Evolutionary conservation across 2,888 invertebrate genomes (phyloP), one percentile per base, ranked within the genome.

Genomic region (Exocentrus adspersus): DNA sequence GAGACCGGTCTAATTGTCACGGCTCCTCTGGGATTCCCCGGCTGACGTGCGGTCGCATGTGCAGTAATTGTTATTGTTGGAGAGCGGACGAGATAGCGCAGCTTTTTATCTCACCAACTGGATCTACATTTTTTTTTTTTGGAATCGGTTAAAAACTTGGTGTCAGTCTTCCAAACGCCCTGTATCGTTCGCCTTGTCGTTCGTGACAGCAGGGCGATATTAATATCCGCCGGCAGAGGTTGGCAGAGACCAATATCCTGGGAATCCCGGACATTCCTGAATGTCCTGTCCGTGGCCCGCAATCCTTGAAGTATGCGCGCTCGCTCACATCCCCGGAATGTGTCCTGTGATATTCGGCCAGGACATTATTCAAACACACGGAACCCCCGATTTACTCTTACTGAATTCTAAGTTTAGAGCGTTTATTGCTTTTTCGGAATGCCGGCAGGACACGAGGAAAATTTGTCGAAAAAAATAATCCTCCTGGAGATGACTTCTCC

Each of bases 271-370:
- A 61, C 77, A 79, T 79, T 79, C 78, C 77, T 67, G 69, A 59
- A 72, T 76, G 77, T 76, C 73, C 77, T 78, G 77, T 76, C 73
- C 75, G 68, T 68, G 68, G 70, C 72, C 78, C 77, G 78, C 79
- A 80, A 80, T 80, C 80, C 76, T 78, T 67, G 69, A 78, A 75
- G 75, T 77, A 77, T 78, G 76, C 75, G 72, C 70, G 70, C 74
- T 72, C 70, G 73, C 73, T 75, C 70, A 65, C 64, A 60, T 64
- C 62, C 53, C 70, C 52, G 77, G 79, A 79, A 79, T 79, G 78
- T 70, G 74, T 72, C 73, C 72, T 72, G 77, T 75, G 76, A 76
- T 78, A 78, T 78, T 77, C 73, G 68, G 75, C 74, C 73, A 50
- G 73, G 65, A 72, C 74, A 75, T 75, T 75, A 73, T 72, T 75